These are phyloP conservation scores for Colius striatus DNA, from an alignment of 2,113 vertebrate species.

Conservation along the genomic window DNA sequence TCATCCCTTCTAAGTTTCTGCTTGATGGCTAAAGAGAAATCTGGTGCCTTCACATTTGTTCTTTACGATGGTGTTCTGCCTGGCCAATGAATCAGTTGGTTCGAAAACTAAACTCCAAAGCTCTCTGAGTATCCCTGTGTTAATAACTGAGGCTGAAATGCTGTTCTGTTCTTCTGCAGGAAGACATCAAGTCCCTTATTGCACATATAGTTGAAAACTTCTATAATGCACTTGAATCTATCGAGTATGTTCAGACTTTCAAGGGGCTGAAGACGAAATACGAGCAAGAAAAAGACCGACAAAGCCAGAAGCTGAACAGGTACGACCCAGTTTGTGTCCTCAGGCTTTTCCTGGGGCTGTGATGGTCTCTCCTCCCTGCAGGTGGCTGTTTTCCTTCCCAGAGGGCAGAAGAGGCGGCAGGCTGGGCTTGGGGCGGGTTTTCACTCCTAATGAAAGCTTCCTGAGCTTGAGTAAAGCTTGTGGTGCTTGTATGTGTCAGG, in stretches of 20 bases:
- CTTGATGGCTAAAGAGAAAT: neutral
- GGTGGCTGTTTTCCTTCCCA: neutral
- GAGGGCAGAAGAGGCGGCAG: neutral
- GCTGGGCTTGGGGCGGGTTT: neutral
- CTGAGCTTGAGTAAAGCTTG: neutral
- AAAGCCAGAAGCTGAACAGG: constrained; percentile 95
- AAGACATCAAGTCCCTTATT: constrained; percentile 97
- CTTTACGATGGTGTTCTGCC: neutral
- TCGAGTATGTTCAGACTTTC: constrained; percentile 98
- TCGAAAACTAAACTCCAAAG: neutral
- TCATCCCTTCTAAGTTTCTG: neutral
- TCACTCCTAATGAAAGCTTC: neutral
- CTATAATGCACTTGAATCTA: constrained; percentile 97
- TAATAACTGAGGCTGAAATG: constrained; percentile 25
- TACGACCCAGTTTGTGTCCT: constrained; percentile 38
- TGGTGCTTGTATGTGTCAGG: too few relatives aligned
- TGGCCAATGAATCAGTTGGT: neutral
- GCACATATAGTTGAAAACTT: constrained; percentile 99
- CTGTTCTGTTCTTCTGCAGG: constrained; percentile 77
- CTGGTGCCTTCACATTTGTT: neutral
- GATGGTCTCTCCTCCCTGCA: neutral
- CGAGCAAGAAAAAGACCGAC: constrained; percentile 95
- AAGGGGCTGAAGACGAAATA: constrained; percentile 97
- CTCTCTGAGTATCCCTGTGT: neutral
- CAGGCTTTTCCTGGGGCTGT: neutral